Conservation (phyloP, 2,113 vertebrate genomes). For the Thamnophis sirtalis region DNA sequence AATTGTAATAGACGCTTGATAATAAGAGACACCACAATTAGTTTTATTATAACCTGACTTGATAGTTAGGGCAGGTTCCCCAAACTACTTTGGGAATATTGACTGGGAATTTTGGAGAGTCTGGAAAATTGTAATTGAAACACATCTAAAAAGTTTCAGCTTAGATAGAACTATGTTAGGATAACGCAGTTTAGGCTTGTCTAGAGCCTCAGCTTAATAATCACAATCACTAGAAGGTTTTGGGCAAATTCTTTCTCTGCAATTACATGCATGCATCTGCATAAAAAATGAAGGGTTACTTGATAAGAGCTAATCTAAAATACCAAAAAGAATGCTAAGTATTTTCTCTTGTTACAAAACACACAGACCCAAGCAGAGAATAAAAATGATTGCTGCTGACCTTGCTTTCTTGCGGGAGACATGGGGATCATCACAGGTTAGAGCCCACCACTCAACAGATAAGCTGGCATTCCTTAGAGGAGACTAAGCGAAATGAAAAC, state of each 20-base stretch:
- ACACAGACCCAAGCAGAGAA: constrained; percentile 53
- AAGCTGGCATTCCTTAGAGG: not conserved
- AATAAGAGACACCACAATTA: not conserved
- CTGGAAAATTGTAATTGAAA: not conserved
- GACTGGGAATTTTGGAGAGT: not conserved
- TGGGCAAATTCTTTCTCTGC: constrained; percentile 52
- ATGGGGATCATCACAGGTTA: not conserved
- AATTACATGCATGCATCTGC: constrained; percentile 47
- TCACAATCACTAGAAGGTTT: constrained; percentile 50
- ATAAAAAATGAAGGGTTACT: constrained; percentile 48
- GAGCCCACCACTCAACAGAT: not conserved
- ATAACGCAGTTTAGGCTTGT: constrained; percentile 1
- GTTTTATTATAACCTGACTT: not conserved
- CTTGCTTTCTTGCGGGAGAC: constrained; percentile 2
- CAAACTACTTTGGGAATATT: not conserved
- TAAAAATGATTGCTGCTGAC: constrained; percentile 51
- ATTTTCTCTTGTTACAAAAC: constrained; percentile 60
- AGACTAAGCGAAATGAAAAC: constrained; percentile 5
- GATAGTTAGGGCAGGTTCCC: not conserved
- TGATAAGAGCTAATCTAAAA: constrained; percentile 68
- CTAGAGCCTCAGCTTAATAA: constrained; percentile 42
- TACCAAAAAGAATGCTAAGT: constrained; percentile 62
- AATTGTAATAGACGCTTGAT: not conserved
- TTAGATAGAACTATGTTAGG: not conserved
- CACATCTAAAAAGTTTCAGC: not conserved